These are phyloP conservation scores for Balaenoptera acutorostrata DNA, from an alignment of 2,113 vertebrate species.

Conservation along the genomic window DNA sequence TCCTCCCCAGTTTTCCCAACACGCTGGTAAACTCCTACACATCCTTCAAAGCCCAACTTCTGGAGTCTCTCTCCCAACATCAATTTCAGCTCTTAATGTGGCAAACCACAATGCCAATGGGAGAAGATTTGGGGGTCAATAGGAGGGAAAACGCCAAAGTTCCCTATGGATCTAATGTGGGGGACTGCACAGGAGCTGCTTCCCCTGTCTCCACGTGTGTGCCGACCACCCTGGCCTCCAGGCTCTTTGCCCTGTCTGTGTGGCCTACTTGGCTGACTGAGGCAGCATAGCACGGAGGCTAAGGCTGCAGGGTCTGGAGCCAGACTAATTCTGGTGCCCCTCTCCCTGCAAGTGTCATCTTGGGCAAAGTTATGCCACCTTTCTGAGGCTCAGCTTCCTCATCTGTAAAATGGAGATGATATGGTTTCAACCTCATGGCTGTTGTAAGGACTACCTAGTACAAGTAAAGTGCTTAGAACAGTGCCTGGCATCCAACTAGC, in stretches of 20 bases:
- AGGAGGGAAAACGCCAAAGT: not conserved
- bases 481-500: not conserved
- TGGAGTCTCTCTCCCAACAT: not conserved
- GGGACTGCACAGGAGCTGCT: not conserved
- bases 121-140: not conserved
- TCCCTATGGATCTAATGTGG: not conserved
- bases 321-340: not conserved
- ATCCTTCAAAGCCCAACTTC: not conserved
- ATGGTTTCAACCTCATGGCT: not conserved
- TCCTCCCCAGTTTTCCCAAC: not conserved
- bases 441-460: not conserved
- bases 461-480: not conserved
- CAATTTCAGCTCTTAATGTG: not conserved
- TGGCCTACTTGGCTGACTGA: not conserved
- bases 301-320: not conserved
- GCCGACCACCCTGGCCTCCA: not conserved
- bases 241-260: not conserved
- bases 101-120: not conserved
- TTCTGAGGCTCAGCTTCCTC: not conserved
- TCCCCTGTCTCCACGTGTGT: fast-evolving
- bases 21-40: not conserved
- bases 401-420: not conserved
- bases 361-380: not conserved
- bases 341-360: not conserved
- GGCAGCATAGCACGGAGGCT: not conserved